These are phyloP conservation scores for Lycocerus yunnanus DNA, from an alignment of 2,888 invertebrate species.

Conservation along the genomic window DNA sequence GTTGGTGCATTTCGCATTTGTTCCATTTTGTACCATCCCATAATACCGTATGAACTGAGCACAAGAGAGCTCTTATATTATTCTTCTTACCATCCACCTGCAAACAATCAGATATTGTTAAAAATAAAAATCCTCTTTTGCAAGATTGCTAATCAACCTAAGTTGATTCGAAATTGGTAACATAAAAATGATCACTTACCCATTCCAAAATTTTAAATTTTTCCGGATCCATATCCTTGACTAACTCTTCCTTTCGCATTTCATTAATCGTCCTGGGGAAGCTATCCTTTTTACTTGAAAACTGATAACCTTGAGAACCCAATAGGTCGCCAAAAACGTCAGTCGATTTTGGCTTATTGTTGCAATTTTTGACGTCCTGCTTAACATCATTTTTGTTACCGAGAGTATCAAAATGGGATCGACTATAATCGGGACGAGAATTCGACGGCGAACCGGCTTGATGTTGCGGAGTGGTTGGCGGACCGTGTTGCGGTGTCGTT, in stretches of 20 bases:
- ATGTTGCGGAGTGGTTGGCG: slow-evolving; percentile 50
- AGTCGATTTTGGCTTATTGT: slow-evolving; percentile 56
- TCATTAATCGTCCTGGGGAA: slow-evolving; percentile 89
- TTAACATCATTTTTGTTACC: slow-evolving; percentile 32
- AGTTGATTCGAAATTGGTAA: too few relatives aligned
- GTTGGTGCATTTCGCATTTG: slow-evolving; percentile 91
- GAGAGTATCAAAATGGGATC: slow-evolving; percentile 70
- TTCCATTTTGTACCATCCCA: slow-evolving; percentile 95
- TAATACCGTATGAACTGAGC: slow-evolving; percentile 90
- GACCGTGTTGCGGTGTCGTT: slow-evolving; percentile 35
- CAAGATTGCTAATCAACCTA: too few relatives aligned
- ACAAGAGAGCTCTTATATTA: slow-evolving; percentile 93
- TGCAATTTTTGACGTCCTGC: slow-evolving; percentile 32
- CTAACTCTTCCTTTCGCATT: slow-evolving; percentile 87
- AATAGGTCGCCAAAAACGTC: slow-evolving; percentile 91
- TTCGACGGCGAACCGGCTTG: slow-evolving; percentile 54
- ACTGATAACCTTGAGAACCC: slow-evolving; percentile 88
- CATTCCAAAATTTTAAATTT: slow-evolving; percentile 81
- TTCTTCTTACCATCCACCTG: slow-evolving; percentile 95
- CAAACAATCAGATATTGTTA: background rate
- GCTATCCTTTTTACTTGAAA: slow-evolving; percentile 71
- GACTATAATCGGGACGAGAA: slow-evolving; percentile 63
- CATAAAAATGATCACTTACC: slow-evolving; percentile 59
- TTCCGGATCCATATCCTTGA: slow-evolving; percentile 90
- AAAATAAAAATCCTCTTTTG: too few relatives aligned